Percentiles rank a stretch among this genome's conserved stretches.
phyloP scores from a whole-genome alignment of 2,797 vertebrate species.

The Parauchenoglanis ngamensis region DNA sequence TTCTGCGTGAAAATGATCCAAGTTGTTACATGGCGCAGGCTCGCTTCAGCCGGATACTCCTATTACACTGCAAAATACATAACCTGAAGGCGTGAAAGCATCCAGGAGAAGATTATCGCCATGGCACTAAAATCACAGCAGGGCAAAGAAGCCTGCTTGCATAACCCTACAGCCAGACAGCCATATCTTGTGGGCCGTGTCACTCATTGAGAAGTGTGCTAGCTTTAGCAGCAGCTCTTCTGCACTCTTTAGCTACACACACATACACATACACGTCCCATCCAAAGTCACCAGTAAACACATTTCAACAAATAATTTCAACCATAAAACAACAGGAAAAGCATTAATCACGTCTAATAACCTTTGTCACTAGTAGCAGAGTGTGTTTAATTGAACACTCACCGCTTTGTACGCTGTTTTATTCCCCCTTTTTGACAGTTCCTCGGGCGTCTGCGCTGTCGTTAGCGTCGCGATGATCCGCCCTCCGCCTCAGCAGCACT shows the following conservation, averaged over 20 bases:
- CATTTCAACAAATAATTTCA: neutral
- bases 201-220: constrained; percentile 6
- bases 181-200: constrained; percentile 15
- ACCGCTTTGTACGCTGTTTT: constrained; percentile 11
- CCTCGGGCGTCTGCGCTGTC: constrained; percentile 12
- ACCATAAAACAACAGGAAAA: neutral
- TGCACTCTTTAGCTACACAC: neutral
- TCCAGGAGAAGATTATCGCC: too few species aligned
- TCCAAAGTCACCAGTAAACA: constrained; percentile 28
- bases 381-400: neutral
- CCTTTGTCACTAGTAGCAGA: neutral
- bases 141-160: constrained; percentile 11
- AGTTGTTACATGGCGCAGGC: neutral
- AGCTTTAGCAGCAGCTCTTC: constrained; percentile 22
- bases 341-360: neutral
- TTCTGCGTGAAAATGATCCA: neutral
- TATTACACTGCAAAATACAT: neutral
- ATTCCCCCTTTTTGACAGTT: constrained; percentile 18
- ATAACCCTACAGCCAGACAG: constrained; percentile 20
- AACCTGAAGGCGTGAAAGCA: neutral
- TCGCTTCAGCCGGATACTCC: neutral
- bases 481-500: constrained; percentile 23
- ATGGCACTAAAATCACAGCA: constrained; percentile 16
- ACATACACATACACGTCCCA: neutral
- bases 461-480: constrained; percentile 19